Evolutionary conservation across 2,888 invertebrate genomes (phyloP).

Genomic region (Drosophila buzzatii): DNA sequence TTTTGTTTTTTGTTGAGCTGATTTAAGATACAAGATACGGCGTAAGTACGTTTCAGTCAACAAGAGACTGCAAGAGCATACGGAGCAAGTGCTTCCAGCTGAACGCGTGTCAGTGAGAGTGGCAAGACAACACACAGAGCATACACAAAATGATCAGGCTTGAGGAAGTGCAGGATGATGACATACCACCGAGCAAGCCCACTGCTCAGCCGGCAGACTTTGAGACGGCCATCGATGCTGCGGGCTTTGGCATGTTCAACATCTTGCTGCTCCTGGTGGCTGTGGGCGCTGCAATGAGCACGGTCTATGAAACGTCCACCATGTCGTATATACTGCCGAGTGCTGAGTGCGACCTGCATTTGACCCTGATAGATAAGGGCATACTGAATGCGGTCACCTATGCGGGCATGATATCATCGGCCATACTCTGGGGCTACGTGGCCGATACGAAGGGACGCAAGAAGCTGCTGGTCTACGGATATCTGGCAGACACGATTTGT

Average conservation of each 20-base stretch:
- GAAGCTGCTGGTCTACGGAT: slow-evolving; percentile 89
- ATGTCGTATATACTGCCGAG: slow-evolving; percentile 90
- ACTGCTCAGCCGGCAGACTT: slow-evolving; percentile 86
- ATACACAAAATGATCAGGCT: slow-evolving; percentile 24
- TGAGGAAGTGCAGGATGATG: slow-evolving; percentile 16
- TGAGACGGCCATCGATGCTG: slow-evolving; percentile 89
- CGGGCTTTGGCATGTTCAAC: slow-evolving; percentile 91
- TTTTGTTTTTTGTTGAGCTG: neutral
- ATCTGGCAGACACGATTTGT: slow-evolving; percentile 87
- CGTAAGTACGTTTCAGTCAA: slow-evolving; percentile 51
- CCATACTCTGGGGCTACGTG: slow-evolving; percentile 91
- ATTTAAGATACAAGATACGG: slow-evolving; percentile 59
- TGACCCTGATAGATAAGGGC: slow-evolving; percentile 90
- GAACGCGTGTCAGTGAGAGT: slow-evolving; percentile 12
- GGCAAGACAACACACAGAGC: neutral
- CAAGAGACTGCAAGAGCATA: slow-evolving; percentile 26
- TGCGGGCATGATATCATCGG: slow-evolving; percentile 88
- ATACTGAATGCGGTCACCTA: slow-evolving; percentile 90
- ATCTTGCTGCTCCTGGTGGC: slow-evolving; percentile 87
- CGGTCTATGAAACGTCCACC: slow-evolving; percentile 90
- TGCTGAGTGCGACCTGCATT: slow-evolving; percentile 90
- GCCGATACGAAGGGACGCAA: slow-evolving; percentile 90
- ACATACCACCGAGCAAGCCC: neutral
- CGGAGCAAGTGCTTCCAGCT: slow-evolving; percentile 32
- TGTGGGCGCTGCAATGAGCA: slow-evolving; percentile 88